Conservation (phyloP, 2,797 vertebrate genomes). For the Gymnopithys bicolor region DNA sequence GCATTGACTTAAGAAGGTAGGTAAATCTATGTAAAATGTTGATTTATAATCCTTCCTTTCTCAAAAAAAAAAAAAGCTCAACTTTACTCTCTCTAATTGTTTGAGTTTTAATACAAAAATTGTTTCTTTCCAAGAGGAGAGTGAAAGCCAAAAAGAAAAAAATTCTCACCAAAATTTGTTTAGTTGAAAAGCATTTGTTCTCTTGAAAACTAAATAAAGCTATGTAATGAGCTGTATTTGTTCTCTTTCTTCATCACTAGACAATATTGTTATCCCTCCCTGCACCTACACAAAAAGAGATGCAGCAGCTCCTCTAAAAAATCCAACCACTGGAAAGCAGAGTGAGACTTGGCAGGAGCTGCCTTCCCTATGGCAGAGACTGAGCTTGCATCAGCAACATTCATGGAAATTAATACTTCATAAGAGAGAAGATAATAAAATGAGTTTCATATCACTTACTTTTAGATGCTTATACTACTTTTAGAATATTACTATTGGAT, state of each 20-base stretch:
- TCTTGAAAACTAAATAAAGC: fast-evolving
- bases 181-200: background rate
- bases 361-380: background rate
- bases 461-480: background rate
- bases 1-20: background rate
- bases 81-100: background rate
- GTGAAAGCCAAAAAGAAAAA: background rate
- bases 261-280: background rate
- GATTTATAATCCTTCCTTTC: background rate
- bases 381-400: background rate
- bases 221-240: background rate
- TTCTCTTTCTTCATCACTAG: background rate
- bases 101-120: background rate
- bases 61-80: background rate
- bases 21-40: background rate
- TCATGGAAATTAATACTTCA: background rate
- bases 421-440: background rate
- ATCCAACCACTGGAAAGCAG: background rate
- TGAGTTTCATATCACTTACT: background rate
- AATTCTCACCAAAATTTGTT: background rate
- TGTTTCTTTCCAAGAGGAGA: background rate
- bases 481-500: background rate
- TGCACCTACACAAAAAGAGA: background rate
- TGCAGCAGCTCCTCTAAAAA: background rate
- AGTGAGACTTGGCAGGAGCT: background rate